Percentiles rank a stretch among this genome's conserved stretches.
phyloP scores from a whole-genome alignment of 2,888 invertebrate genomes.

The Epirrita christyi region DNA sequence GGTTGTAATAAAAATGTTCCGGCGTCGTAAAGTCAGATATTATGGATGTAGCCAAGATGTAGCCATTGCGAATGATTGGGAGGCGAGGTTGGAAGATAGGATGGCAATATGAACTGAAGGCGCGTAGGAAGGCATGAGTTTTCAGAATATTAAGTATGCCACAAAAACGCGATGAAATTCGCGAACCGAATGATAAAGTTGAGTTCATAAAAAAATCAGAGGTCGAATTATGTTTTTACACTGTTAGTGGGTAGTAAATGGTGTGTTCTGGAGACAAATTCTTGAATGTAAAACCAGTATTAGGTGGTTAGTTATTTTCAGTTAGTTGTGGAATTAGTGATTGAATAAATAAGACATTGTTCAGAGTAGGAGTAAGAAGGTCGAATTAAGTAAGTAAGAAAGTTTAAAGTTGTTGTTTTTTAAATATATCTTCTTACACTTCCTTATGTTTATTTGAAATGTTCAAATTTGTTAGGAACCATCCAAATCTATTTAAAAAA shows the following conservation, averaged over 20 bases:
- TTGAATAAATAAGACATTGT: too few species aligned
- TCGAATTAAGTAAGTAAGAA: too few species aligned
- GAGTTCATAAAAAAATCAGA: slow-evolving; percentile 1
- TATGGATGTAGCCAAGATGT: slow-evolving; percentile 37
- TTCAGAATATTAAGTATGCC: slow-evolving; percentile 23
- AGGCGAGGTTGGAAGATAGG: slow-evolving; percentile 14
- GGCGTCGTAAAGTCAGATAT: slow-evolving; percentile 44
- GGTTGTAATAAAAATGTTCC: slow-evolving; percentile 52
- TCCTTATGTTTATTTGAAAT: too few species aligned
- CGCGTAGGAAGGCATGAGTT: slow-evolving; percentile 16
- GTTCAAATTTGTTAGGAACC: too few species aligned
- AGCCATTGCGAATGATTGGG: slow-evolving; percentile 27
- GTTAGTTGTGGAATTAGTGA: not conserved
- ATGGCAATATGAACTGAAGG: slow-evolving; percentile 24
- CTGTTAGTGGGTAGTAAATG: not conserved
- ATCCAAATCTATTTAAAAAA: too few species aligned
- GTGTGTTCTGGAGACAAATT: too few species aligned
- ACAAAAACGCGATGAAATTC: slow-evolving; percentile 18
- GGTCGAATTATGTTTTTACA: not conserved
- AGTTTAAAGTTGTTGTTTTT: too few species aligned
- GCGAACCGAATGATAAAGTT: slow-evolving; percentile 10
- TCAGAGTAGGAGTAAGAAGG: too few species aligned
- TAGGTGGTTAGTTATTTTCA: not conserved
- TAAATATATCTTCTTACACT: too few species aligned
- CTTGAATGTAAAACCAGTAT: slow-evolving; percentile 4